Conservation (phyloP, 2,797 vertebrate species). For the Tokudaia muenninki region DNA sequence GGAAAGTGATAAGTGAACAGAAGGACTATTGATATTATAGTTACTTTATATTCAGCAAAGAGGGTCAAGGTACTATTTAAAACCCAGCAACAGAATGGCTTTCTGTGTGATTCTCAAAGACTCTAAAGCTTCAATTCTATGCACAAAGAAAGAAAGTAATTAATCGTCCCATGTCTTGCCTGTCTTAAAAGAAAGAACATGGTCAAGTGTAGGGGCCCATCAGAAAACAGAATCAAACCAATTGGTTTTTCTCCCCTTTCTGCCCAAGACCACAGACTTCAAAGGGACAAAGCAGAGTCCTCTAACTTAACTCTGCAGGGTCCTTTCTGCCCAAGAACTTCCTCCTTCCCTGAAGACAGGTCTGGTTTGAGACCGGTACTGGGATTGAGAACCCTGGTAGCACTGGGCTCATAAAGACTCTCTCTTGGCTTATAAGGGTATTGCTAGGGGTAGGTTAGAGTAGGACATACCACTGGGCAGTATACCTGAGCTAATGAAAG, state of each 20-base stretch:
- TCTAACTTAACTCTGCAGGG: background rate
- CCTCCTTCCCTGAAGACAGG: background rate
- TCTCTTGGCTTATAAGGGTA: background rate
- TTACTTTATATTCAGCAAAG: conserved; percentile 80
- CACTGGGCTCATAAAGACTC: background rate
- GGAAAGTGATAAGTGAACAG: conserved; percentile 71
- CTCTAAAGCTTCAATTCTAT: conserved; percentile 56
- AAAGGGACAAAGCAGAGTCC: background rate
- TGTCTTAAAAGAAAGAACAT: conserved; percentile 54
- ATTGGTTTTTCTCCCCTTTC: background rate
- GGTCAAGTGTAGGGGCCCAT: background rate
- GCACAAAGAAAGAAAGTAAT: conserved; percentile 43
- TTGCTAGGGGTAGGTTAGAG: background rate
- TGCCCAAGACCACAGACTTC: conserved; percentile 14
- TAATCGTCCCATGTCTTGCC: conserved; percentile 35
- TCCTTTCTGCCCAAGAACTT: background rate
- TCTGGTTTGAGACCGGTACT: background rate
- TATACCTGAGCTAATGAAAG: background rate
- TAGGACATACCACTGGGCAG: background rate
- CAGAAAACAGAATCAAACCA: conserved; percentile 60
- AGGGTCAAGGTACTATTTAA: conserved; percentile 75
- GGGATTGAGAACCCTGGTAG: background rate
- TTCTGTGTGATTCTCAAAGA: conserved; percentile 69
- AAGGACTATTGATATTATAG: conserved; percentile 72
- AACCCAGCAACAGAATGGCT: conserved; percentile 33